Evolutionary conservation across 2,113 vertebrate species (phyloP), one percentile per base, ranked within the genome.

Genomic region (Regulus satrapa): DNA sequence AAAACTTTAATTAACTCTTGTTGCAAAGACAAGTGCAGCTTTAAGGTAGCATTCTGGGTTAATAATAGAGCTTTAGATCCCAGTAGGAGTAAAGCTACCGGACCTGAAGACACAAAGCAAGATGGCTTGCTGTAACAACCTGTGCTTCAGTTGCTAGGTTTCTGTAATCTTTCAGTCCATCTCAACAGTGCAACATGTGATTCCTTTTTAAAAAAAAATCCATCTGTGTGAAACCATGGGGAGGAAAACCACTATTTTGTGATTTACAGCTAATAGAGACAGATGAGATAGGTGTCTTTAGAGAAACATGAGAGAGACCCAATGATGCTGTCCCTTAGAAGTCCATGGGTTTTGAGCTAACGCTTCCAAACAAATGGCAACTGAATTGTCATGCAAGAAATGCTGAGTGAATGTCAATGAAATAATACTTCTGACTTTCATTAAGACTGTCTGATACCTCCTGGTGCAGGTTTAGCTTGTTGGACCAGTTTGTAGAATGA

Each of bases 81-180:
- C 63, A 66, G 66, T 83, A 34, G 51, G 78, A 95, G 29, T 78
- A 14, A 85, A 95, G 75, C 68, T 95, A 40, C 49, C 81, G 73
- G 13, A 89, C 56, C 89, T 52, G 83, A 85, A 86, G 92, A 94
- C 67, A 84, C 82, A 95, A 91, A 91, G 69, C 72, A 87, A 72
- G 85, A 72, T 67, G 71, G 66, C 73, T 95, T 87, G 66, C 85
- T 66, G 38, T 90, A 91, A 68, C 77, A 91, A 86, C 87, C 88
- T 54, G 40, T 75, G n/a, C 84, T 88, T 90, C 83, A 83, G 66
- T 96, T 93, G 94, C 97, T 94, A 91, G 91, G 89, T 95, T 95
- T 96, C 92, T 55, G 48, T 95, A 55, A 89, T 97, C 80, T 93
- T 94, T 94, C 86, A 98, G 88, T 88, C 78, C 93, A 72, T 91